Evolutionary conservation across 2,888 invertebrate species (phyloP).

Genomic region (Eupithecia pulchellata): DNA sequence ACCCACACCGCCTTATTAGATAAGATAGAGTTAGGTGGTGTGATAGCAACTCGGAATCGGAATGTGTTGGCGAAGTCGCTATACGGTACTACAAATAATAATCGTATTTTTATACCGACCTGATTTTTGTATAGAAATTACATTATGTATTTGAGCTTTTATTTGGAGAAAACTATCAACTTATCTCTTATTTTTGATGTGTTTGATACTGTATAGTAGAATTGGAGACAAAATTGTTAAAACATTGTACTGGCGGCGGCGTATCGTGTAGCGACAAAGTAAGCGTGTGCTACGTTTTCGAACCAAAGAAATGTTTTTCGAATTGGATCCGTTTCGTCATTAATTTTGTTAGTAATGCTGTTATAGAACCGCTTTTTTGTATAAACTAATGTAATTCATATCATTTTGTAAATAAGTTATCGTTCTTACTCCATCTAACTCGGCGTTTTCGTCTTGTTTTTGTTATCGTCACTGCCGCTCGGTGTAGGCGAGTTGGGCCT

Average conservation of each 20-base stretch:
- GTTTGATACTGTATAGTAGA: neutral
- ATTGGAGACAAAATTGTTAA: neutral
- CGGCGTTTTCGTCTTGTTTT: slow-evolving; percentile 48
- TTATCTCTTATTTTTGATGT: neutral
- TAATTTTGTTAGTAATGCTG: slow-evolving; percentile 20
- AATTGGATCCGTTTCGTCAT: slow-evolving; percentile 40
- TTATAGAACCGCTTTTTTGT: slow-evolving; percentile 45
- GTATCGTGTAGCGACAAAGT: slow-evolving; percentile 16
- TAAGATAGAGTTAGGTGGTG: slow-evolving; percentile 38
- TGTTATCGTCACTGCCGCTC: slow-evolving; percentile 37
- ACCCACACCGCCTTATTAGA: slow-evolving; percentile 43
- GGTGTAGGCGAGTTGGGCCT: slow-evolving; percentile 11
- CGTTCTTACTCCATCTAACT: slow-evolving; percentile 60
- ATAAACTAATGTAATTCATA: slow-evolving; percentile 52
- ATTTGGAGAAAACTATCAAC: neutral
- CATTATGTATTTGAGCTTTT: neutral
- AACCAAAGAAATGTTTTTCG: slow-evolving; percentile 45
- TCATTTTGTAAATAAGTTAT: slow-evolving; percentile 56
- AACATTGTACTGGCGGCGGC: neutral
- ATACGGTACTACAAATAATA: neutral
- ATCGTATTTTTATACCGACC: neutral
- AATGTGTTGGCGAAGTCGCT: slow-evolving; percentile 14
- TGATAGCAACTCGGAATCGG: slow-evolving; percentile 29
- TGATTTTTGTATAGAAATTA: slow-evolving; percentile 11
- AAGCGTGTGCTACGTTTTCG: slow-evolving; percentile 31